A percentile compares a stretch with the other conserved stretches of the same genome.
Evolutionary conservation across 2,113 vertebrate species (phyloP).

Genomic region (Calypte anna): DNA sequence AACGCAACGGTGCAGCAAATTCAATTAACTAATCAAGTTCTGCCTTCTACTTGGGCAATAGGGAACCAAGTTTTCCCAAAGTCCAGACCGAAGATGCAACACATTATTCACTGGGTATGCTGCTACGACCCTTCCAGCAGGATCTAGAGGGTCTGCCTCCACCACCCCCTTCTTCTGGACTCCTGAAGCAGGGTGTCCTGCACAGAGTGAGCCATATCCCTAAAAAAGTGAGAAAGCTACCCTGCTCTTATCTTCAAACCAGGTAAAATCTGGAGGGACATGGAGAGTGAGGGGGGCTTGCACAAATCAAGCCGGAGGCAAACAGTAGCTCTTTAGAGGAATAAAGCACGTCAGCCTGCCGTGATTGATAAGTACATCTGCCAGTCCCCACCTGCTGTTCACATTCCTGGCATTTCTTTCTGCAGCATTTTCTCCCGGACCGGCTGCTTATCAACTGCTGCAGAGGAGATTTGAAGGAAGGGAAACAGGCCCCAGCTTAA

Average conservation of each 20-base stretch:
- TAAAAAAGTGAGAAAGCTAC: neutral
- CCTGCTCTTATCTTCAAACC: neutral
- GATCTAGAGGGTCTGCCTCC: neutral
- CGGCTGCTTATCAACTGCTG: slow-evolving; percentile 18
- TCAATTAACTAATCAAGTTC: slow-evolving; percentile 27
- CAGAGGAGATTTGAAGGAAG: slow-evolving; percentile 22
- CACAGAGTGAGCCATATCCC: neutral
- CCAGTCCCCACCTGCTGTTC: slow-evolving; percentile 49
- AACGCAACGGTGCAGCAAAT: slow-evolving; percentile 56
- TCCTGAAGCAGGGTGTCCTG: neutral
- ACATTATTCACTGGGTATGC: neutral
- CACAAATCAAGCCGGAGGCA: slow-evolving; percentile 9
- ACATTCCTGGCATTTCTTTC: slow-evolving; percentile 58
- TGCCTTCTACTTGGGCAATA: neutral
- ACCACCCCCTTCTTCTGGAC: neutral
- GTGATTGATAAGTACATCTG: slow-evolving; percentile 42
- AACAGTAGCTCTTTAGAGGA: slow-evolving; percentile 65
- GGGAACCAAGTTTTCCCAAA: neutral
- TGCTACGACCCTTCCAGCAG: neutral
- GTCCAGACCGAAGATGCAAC: neutral
- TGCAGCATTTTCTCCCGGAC: neutral
- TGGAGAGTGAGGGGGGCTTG: neutral
- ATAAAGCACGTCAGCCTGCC: slow-evolving; percentile 44
- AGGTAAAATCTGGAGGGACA: neutral
- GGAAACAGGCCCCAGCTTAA: neutral